Conservation (phyloP, 1,140 invertebrate genomes). For the Cecropterus lyciades region DNA sequence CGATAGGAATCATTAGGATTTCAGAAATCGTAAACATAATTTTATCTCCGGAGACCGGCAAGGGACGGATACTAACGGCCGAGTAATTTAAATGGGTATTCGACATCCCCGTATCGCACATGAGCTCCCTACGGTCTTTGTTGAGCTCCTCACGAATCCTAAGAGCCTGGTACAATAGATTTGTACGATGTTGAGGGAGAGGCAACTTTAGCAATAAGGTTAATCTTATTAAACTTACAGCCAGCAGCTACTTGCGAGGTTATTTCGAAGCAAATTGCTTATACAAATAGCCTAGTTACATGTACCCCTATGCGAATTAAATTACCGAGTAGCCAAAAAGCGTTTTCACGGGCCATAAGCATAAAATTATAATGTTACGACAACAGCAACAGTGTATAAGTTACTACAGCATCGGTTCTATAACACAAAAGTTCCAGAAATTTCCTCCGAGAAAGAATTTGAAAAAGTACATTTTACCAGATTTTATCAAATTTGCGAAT, state of each 20-base stretch:
- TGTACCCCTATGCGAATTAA: conserved; percentile 26
- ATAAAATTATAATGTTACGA: conserved; percentile 26
- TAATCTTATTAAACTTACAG: conserved; percentile 35
- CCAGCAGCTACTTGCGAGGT: conserved; percentile 29
- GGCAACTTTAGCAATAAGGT: conserved; percentile 32
- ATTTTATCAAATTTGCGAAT: conserved; percentile 62
- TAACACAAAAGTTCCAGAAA: neutral
- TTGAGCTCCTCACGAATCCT: conserved; percentile 42
- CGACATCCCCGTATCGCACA: conserved; percentile 25
- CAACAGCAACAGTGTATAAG: neutral
- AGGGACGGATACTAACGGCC: conserved; percentile 7
- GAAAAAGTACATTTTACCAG: conserved; percentile 54
- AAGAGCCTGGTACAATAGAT: conserved; percentile 42
- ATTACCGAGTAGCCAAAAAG: conserved; percentile 18
- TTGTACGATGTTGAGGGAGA: conserved; percentile 24
- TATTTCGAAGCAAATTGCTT: conserved; percentile 27
- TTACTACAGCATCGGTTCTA: neutral
- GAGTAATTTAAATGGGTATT: conserved; percentile 32
- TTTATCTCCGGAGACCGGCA: conserved; percentile 2
- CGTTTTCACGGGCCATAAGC: conserved; percentile 16
- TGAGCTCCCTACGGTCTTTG: conserved; percentile 33
- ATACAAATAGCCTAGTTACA: conserved; percentile 22
- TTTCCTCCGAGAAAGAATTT: conserved; percentile 45
- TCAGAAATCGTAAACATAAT: conserved; percentile 27
- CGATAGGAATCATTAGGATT: conserved; percentile 7